Evolutionary conservation across 2,888 invertebrate genomes (phyloP).

Genomic region (Crioceris asparagi): DNA sequence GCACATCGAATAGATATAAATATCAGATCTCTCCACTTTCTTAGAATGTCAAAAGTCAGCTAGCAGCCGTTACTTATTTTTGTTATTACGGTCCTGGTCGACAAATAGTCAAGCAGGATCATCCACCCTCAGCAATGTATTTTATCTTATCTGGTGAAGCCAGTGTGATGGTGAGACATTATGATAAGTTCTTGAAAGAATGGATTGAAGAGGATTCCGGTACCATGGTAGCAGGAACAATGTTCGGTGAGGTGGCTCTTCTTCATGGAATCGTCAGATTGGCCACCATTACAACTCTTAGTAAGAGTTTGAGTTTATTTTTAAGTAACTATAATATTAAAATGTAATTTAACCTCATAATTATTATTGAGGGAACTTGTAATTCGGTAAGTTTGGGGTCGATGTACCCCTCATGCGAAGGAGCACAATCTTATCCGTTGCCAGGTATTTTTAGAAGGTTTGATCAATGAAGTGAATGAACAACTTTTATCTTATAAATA

Average conservation of each 20-base stretch:
- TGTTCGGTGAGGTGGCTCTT: conserved; percentile 58
- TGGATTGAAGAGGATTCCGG: conserved; percentile 41
- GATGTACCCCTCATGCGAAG: too few relatives aligned
- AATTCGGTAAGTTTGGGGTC: too few relatives aligned
- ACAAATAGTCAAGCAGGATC: conserved; percentile 50
- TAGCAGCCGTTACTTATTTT: conserved; percentile 52
- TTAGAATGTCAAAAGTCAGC: conserved; percentile 48
- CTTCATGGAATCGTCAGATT: conserved; percentile 50
- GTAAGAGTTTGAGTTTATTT: too few relatives aligned
- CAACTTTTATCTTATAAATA: conserved; percentile 2
- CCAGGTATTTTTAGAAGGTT: too few relatives aligned
- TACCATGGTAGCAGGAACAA: conserved; percentile 45
- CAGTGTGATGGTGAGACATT: conserved; percentile 41
- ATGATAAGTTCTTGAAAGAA: conserved; percentile 42
- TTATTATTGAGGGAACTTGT: too few relatives aligned
- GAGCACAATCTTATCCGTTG: too few relatives aligned
- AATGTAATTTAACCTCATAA: too few relatives aligned
- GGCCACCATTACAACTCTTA: conserved; percentile 47
- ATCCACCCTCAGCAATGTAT: conserved; percentile 35
- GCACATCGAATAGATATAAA: too few relatives aligned
- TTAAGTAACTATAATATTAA: too few relatives aligned
- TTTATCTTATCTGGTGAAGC: conserved; percentile 37
- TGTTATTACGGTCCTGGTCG: conserved; percentile 49
- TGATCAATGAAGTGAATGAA: neutral
- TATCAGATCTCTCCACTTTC: too few relatives aligned